Conservation (phyloP, 2,797 vertebrate species). For the Falco novaeseelandiae region DNA sequence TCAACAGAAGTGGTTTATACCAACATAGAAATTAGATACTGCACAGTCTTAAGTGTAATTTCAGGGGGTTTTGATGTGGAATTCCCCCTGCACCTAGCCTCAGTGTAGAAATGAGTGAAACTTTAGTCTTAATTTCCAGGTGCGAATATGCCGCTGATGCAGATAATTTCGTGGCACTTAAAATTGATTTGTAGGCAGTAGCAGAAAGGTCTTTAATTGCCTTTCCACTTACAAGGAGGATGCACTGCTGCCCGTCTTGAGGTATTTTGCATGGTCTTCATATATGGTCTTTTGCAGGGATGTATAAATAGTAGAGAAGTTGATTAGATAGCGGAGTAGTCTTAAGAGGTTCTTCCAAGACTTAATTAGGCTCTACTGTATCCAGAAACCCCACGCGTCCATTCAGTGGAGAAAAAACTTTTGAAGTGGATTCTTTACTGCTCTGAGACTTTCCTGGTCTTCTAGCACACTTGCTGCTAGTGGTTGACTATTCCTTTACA, state of each 20-base stretch:
- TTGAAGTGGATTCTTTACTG: background rate
- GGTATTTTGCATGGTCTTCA: background rate
- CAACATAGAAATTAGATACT: background rate
- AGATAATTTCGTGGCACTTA: background rate
- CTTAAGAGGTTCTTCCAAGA: background rate
- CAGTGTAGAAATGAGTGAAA: background rate
- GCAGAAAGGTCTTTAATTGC: background rate
- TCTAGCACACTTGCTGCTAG: background rate
- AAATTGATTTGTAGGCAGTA: background rate
- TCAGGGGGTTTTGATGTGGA: background rate
- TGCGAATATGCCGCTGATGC: background rate
- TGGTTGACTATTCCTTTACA: background rate
- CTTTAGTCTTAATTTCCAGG: background rate
- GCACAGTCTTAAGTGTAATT: background rate
- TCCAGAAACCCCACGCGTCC: background rate
- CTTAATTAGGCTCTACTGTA: background rate
- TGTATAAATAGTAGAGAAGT: background rate
- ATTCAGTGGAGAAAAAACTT: background rate
- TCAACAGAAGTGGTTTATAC: background rate
- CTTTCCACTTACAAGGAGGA: background rate
- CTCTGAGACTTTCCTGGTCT: background rate
- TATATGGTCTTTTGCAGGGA: background rate
- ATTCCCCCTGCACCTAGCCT: background rate
- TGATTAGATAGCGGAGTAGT: background rate
- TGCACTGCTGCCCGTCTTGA: background rate